Conservation (phyloP, 1,140 invertebrate species). For the Euborellia annulipes region DNA sequence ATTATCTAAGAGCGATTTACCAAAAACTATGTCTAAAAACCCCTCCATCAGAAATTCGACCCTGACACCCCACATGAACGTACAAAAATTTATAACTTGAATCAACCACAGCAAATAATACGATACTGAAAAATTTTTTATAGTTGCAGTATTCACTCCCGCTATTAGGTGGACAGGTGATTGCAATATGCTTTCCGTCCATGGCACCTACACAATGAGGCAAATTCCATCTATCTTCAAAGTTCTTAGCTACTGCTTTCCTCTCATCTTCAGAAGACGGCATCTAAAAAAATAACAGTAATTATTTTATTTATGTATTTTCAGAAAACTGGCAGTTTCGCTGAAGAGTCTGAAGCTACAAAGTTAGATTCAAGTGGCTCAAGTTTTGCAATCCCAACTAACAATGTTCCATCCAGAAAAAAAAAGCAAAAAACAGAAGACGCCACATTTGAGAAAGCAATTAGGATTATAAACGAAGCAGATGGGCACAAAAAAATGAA, state of each 20-base stretch:
- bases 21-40: constrained; percentile 8
- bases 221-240: constrained; percentile 15
- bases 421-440: too few species aligned
- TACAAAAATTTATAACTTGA: constrained; percentile 19
- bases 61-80: constrained; percentile 19
- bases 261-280: constrained; percentile 2
- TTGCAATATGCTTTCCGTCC: constrained; percentile 25
- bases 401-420: too few species aligned
- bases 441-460: too few species aligned
- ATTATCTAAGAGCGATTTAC: background rate
- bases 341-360: too few species aligned
- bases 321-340: too few species aligned
- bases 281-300: background rate
- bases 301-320: background rate
- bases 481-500: too few species aligned
- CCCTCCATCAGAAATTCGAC: constrained; percentile 17
- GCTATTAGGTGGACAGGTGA: constrained; percentile 14
- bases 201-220: constrained; percentile 21
- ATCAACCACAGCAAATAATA: constrained; percentile 21
- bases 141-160: constrained; percentile 22
- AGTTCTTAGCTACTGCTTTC: constrained; percentile 5
- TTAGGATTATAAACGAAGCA: too few species aligned
- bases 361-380: too few species aligned
- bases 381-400: too few species aligned
- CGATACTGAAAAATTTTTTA: constrained; percentile 20